Evolutionary conservation across 2,888 invertebrate species (phyloP), one percentile per base, ranked within the genome.

Genomic region (Dascillus cervinus): DNA sequence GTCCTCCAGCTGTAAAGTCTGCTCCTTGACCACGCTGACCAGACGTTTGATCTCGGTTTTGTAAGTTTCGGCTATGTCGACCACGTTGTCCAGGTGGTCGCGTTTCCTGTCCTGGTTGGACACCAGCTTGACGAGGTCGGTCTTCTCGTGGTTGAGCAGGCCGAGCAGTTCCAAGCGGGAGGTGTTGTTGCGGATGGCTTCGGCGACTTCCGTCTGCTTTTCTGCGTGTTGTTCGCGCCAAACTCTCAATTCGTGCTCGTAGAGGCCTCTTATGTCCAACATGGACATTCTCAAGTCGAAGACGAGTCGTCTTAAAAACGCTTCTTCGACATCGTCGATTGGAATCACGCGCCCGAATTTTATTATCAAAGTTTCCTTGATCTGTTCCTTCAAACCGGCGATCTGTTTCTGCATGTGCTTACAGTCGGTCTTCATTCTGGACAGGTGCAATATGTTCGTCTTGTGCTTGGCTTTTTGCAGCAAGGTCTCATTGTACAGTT

Each of bases 391-490:
- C 3, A 84, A 52, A 4, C 65, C 64, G 2, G 65, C 62, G 1
- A 80, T 77, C 31, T 71, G 67, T 1, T 61, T 60, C 4, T 72
- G 67, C 83, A 85, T 85, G 26, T 72, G 72, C 24, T 72, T 71
- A 8, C 80, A 67, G 53, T 85, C 84, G 1, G 76, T 65, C 55
- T 75, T 75, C 77, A 85, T 80, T 39, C 82, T 74, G 29, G 73
- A 71, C 33, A 83, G 55, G 53, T 85, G 83, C 1, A 71, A 70
- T 38, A 77, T 72, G 52, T 81, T 80, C 22, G 76, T 69, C 78
- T 71, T 72, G 47, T 81, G 77, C 46, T 74, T 70, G 15, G 69
- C 63, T 38, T 69, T 71, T 45, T 81, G 77, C 17, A 73, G 69
- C 17, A 66, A 59, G 2, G 80, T 79, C 57, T 86, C 84, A 0